Evolutionary conservation across 2,113 vertebrate species (phyloP).

Genomic region (Ornithorhynchus anatinus): DNA sequence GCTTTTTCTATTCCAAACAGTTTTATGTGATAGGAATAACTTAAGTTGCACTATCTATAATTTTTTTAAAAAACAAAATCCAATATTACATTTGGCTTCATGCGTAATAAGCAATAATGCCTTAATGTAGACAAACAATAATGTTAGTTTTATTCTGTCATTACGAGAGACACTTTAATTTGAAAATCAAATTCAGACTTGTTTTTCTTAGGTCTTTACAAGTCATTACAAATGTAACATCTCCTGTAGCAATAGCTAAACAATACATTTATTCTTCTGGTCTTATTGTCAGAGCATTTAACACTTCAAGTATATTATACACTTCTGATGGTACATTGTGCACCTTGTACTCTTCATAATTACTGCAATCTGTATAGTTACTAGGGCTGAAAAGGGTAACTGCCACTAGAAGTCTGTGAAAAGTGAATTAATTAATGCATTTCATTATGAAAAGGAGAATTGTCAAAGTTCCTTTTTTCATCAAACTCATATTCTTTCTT

Average conservation of each 20-base stretch:
- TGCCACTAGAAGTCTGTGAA: constrained; percentile 33
- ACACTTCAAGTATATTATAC: constrained; percentile 32
- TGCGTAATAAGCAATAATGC: constrained; percentile 34
- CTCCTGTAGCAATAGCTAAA: constrained; percentile 38
- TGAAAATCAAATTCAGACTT: background rate
- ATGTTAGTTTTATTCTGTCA: background rate
- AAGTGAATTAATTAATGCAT: constrained; percentile 48
- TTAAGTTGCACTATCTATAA: background rate
- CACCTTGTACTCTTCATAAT: constrained; percentile 27
- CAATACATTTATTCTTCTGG: constrained; percentile 24
- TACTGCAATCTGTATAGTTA: constrained; percentile 36
- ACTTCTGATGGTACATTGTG: constrained; percentile 15
- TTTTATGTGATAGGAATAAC: background rate
- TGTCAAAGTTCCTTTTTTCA: constrained; percentile 38
- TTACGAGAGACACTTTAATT: background rate
- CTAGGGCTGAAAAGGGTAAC: constrained; percentile 47
- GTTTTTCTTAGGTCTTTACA: background rate
- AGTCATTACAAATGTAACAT: constrained; percentile 6
- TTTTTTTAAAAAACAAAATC: background rate
- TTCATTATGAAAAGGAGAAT: constrained; percentile 23
- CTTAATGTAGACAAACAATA: constrained; percentile 18
- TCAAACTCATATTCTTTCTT: constrained; percentile 17
- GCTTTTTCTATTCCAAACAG: background rate
- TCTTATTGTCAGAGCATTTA: constrained; percentile 46
- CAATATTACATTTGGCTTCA: constrained; percentile 24